phyloP scores from a whole-genome alignment of 2,113 vertebrate species.

The Dipodomys spectabilis region DNA sequence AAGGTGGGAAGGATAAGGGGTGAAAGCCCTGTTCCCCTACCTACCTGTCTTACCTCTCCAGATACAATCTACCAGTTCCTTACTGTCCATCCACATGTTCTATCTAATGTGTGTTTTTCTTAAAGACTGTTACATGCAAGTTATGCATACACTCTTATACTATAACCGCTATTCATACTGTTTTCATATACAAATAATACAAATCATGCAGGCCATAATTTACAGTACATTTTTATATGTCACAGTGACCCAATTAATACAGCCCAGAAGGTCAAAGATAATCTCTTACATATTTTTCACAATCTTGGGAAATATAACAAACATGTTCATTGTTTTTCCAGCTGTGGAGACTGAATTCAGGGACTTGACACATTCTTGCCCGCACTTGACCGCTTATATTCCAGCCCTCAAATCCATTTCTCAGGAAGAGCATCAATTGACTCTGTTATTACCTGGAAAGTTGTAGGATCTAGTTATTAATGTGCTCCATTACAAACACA shows the following conservation, averaged over 20 bases:
- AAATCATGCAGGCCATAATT: neutral
- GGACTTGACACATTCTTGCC: too few relatives aligned
- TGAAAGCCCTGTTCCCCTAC: neutral
- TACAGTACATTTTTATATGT: neutral
- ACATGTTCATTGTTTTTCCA: neutral
- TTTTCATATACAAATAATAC: neutral
- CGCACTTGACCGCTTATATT: too few relatives aligned
- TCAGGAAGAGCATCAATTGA: too few relatives aligned
- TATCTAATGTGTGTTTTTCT: neutral
- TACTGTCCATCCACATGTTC: slow-evolving; percentile 7
- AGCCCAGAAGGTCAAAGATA: neutral
- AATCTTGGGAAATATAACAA: neutral
- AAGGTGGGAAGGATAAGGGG: neutral
- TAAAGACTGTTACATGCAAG: neutral
- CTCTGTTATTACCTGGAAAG: too few relatives aligned
- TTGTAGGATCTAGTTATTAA: neutral
- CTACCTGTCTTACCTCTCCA: neutral
- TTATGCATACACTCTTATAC: slow-evolving; percentile 10
- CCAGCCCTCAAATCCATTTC: too few relatives aligned
- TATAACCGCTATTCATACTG: neutral
- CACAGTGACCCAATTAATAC: neutral
- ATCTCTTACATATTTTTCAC: neutral
- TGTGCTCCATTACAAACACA: neutral
- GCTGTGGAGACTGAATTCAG: too few relatives aligned
- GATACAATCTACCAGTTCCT: neutral